Evolutionary conservation across 1,140 invertebrate genomes (phyloP), one percentile per base, ranked within the genome.

Genomic region (Zaprionus vittiger): DNA sequence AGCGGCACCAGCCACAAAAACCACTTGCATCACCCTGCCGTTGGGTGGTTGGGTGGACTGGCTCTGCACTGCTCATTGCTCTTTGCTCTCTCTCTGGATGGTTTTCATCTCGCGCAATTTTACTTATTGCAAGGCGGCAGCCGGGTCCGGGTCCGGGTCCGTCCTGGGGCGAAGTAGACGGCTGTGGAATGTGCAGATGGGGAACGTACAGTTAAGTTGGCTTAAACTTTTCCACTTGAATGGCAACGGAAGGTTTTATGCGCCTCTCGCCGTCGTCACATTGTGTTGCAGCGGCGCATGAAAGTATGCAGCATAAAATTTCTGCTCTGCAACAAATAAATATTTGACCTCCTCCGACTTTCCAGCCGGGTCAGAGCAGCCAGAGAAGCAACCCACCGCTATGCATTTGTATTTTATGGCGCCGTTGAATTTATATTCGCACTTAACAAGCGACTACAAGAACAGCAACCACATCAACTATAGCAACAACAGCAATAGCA

Each of bases 191-290:
- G 68, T 38, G 20, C 17, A 26, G 49, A 26, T 63, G 59, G 52
- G 66, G 65, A n/a, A 54, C 60, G 54, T 73, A 69, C 78, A 73
- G 70, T 79, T 84, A 84, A 87, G 84, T 87, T 87, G 85, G 81
- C 84, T 87, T 89, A 89, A 87, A 87, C 85, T 87, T 87, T 87
- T 87, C 85, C 85, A 87, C 84, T 87, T 84, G 85, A 87, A 87
- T 90, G 84, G 84, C 84, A 83, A 80, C 84, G 84, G 84, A 87
- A 87, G 84, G 84, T 89, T 87, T 87, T 87, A 87, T 87, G 81
- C 71, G 78, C 73, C 78, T 54, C 17, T 28, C 22, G 38, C 56
- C 77, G 28, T 72, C 55, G 69, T 77, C 56, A 41, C 72, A 70
- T 77, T 73, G 69, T 85, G 70, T 64, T 69, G 62, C 85, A 90